A percentile compares a stretch with the other conserved stretches of the same genome.
phyloP scores from a whole-genome alignment of 2,797 vertebrate species.

The Crypturellus tataupa region DNA sequence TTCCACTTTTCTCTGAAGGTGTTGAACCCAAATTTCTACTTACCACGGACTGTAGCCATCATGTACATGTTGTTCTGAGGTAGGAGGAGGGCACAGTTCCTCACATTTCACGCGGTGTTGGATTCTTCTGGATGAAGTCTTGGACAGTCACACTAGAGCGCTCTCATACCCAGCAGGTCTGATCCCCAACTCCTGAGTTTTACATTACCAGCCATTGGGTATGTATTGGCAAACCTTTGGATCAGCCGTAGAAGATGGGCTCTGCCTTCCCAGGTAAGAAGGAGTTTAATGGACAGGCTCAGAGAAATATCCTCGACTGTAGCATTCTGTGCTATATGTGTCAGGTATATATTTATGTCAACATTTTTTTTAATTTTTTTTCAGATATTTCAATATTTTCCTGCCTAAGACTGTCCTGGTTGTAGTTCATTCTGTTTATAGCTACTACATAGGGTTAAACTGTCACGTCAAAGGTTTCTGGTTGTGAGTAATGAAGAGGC shows the following conservation, averaged over 20 bases:
- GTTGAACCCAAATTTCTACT: not conserved
- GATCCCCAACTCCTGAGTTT: not conserved
- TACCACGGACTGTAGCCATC: not conserved
- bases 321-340: not conserved
- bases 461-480: not conserved
- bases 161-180: not conserved
- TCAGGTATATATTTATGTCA: not conserved
- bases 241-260: not conserved
- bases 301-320: not conserved
- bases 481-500: not conserved
- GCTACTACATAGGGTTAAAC: not conserved
- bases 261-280: not conserved
- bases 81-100: not conserved
- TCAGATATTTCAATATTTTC: not conserved
- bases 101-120: not conserved
- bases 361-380: not conserved
- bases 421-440: not conserved
- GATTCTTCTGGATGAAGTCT: not conserved
- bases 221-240: not conserved
- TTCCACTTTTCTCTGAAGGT: not conserved
- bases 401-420: not conserved
- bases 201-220: accelerated
- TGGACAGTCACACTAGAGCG: not conserved
- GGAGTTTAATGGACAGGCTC: not conserved
- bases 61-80: not conserved